Evolutionary conservation across 1,140 invertebrate genomes (phyloP).

Genomic region (Tyrophagus putrescentiae): DNA sequence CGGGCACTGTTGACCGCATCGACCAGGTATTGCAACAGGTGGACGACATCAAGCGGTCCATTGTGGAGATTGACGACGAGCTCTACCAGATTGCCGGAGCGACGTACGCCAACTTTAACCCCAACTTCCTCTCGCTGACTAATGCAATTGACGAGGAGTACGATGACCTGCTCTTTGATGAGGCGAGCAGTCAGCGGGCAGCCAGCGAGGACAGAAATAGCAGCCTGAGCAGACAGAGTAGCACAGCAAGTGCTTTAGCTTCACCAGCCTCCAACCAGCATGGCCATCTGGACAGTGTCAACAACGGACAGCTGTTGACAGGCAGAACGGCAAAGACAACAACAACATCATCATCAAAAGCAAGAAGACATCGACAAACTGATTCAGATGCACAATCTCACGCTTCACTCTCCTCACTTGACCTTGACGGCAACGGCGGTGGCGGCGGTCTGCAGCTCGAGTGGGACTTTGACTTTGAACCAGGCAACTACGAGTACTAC

Average conservation of each 20-base stretch:
- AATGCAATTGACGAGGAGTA: neutral
- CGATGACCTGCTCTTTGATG: slow-evolving; percentile 4
- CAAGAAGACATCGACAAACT: neutral
- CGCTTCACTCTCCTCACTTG: neutral
- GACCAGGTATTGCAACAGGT: slow-evolving; percentile 17
- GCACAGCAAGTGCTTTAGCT: neutral
- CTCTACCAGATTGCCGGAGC: slow-evolving; percentile 8
- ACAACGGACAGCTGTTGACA: neutral
- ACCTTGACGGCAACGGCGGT: too few relatives aligned
- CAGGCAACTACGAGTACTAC: slow-evolving; percentile 1
- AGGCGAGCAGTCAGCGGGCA: neutral
- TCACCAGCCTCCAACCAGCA: neutral
- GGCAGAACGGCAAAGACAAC: neutral
- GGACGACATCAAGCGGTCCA: slow-evolving; percentile 18
- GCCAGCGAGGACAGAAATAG: neutral
- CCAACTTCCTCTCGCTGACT: slow-evolving; percentile 9
- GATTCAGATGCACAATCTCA: neutral
- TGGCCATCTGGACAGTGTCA: neutral
- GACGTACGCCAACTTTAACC: slow-evolving; percentile 18
- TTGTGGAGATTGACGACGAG: slow-evolving; percentile 18
- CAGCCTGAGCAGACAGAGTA: neutral
- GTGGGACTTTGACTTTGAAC: slow-evolving; percentile 5
- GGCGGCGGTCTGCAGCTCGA: neutral
- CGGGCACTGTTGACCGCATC: slow-evolving; percentile 12
- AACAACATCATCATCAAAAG: neutral